Conservation (phyloP, 2,113 vertebrate species). For the Procavia capensis region DNA sequence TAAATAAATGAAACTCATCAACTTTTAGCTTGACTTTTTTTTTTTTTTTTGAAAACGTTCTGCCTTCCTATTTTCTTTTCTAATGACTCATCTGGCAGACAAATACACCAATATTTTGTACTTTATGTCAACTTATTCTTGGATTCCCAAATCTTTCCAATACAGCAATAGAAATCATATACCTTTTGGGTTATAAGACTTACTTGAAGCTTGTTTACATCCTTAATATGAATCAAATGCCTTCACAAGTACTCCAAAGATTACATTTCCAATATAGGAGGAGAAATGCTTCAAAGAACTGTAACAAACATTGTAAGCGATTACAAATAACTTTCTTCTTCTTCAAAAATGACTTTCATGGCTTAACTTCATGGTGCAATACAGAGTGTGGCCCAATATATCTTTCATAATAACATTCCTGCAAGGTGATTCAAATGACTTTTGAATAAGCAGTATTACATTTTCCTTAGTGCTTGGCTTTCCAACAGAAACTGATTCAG, state of each 20-base stretch:
- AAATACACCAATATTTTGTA: not conserved
- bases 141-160: not conserved
- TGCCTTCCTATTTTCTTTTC: not conserved
- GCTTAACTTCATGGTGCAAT: slow-evolving; percentile 28
- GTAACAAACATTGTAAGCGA: not conserved
- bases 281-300: not conserved
- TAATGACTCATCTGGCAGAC: not conserved
- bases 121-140: not conserved
- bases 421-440: not conserved
- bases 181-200: not conserved
- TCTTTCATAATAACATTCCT: slow-evolving; percentile 49
- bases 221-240: not conserved
- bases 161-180: not conserved
- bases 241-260: not conserved
- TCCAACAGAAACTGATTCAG: slow-evolving; percentile 44
- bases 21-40: not conserved
- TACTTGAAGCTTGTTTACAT: not conserved
- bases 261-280: not conserved
- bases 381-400: not conserved
- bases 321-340: slow-evolving; percentile 56
- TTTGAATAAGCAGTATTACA: slow-evolving; percentile 32
- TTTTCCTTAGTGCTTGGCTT: slow-evolving; percentile 4
- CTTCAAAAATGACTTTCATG: slow-evolving; percentile 7
- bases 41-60: not conserved
- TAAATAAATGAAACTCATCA: not conserved